Percentiles rank a stretch among this genome's conserved stretches.
These are phyloP conservation scores for Temnothorax ravouxi DNA, from an alignment of 2,888 invertebrate genomes.

Conservation along the genomic window DNA sequence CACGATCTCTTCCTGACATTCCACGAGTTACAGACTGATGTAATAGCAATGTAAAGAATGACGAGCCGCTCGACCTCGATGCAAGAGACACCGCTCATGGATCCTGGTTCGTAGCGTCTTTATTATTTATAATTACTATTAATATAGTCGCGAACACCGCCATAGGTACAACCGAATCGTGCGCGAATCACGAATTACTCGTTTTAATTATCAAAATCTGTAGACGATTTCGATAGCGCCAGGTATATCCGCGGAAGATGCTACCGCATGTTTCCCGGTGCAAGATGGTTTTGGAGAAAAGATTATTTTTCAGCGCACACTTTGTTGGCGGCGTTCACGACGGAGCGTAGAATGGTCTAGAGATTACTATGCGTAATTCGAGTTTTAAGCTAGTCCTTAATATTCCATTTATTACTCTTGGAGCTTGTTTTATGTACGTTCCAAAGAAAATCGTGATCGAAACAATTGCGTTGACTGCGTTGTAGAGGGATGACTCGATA, in stretches of 20 bases:
- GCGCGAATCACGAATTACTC: neutral
- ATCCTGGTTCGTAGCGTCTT: constrained; percentile 66
- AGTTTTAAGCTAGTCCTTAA: constrained; percentile 37
- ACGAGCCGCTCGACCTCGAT: constrained; percentile 47
- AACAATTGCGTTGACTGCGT: neutral
- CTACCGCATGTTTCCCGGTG: neutral
- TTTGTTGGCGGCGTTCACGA: constrained; percentile 18
- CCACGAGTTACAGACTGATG: constrained; percentile 59
- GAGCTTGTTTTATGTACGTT: neutral
- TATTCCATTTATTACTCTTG: constrained; percentile 16
- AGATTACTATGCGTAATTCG: constrained; percentile 26
- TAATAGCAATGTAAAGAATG: constrained; percentile 34
- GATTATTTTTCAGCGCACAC: neutral
- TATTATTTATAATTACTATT: constrained; percentile 47
- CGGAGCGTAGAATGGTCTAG: constrained; percentile 9
- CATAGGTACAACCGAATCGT: neutral
- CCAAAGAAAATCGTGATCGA: constrained; percentile 18
- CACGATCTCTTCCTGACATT: constrained; percentile 58
- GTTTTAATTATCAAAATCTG: neutral
- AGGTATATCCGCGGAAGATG: neutral
- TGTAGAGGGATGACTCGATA: constrained; percentile 7
- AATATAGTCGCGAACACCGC: constrained; percentile 32
- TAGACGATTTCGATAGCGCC: neutral
- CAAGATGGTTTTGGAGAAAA: neutral
- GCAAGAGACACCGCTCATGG: constrained; percentile 57